Base-by-base conservation (phyloP, 2,113 vertebrate genomes). In the Lynx canadensis region DNA sequence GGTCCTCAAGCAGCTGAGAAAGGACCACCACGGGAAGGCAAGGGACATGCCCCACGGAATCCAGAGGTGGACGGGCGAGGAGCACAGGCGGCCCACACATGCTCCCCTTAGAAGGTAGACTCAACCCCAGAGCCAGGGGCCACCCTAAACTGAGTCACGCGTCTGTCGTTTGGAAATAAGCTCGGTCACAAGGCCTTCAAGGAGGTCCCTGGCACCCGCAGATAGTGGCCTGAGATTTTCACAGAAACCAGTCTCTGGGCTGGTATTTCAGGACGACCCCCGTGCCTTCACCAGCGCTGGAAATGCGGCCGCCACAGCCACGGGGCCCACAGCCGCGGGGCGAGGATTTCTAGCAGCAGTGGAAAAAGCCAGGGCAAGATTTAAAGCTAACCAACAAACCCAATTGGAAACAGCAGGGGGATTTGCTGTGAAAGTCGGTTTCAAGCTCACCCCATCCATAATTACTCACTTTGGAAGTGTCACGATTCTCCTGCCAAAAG, bases 281-380 rank as follows among this genome's bases (percentile, higher is more conserved):
- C 31, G 0, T 4, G 6, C 14, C 1, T 6, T 63, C 66, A 27
- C 38, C 48, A 4, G 45, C 14, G 0, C 9, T 11, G 14, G 80
- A 81, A 36, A 89, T 1, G 16, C 1, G 27, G 87, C 84, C 36
- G 1, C 89, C 76, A 27, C 45, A n/a, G n/a, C 41, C 0, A n/a
- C 36, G 69, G 41, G 80, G 60, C 48, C 38, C 1, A 0, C 29
- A 18, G 81, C 92, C 21, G 0, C 0, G 0, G 41, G 50, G 48
- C 19, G 15, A 94, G 89, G 71, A n/a, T 9, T 60, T 23, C 52
- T 71, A 97, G 97, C 97, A 96, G 94, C 21, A 0, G 87, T 89
- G 97, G 97, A 90, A 98, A 98, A 96, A 98, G 97, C 97, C 97
- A 95, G 94, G 89, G 97, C 96, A 84, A 74, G 97, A 97, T 95